phyloP scores from a whole-genome alignment of 1,140 invertebrate genomes.

The Penaeus vannamei region DNA sequence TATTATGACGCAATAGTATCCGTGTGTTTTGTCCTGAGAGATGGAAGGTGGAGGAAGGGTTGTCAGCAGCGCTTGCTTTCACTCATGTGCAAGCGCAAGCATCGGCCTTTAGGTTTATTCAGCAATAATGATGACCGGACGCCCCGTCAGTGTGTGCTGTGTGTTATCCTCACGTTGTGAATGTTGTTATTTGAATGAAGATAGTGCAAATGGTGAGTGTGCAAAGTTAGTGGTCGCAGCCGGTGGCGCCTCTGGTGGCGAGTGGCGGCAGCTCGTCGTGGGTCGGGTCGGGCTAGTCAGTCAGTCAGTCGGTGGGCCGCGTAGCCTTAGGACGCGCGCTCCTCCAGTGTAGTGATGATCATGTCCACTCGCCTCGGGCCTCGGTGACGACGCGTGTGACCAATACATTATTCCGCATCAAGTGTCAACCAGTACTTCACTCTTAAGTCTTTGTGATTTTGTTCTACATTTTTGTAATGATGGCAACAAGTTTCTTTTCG shows the following conservation, averaged over 20 bases:
- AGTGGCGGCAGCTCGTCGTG: slow-evolving; percentile 1
- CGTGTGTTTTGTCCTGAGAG: no score
- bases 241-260: slow-evolving; percentile 61
- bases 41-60: no score
- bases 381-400: slow-evolving; percentile 55
- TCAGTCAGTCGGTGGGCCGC: slow-evolving; percentile 63
- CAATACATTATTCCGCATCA: slow-evolving; percentile 20
- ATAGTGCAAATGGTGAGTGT: background rate
- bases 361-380: slow-evolving; percentile 53
- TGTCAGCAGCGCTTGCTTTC: no score
- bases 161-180: background rate
- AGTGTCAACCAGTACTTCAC: slow-evolving; percentile 34
- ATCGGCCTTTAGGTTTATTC: no score
- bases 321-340: slow-evolving; percentile 60
- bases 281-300: background rate
- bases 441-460: slow-evolving; percentile 36
- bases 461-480: slow-evolving; percentile 24
- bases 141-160: background rate
- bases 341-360: slow-evolving; percentile 53
- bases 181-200: no score
- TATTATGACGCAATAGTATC: no score
- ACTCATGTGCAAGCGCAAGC: no score
- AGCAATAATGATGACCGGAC: no score
- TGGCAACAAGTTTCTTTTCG: slow-evolving; percentile 56
- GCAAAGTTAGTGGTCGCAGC: slow-evolving; percentile 35